A percentile compares a stretch with the other conserved stretches of the same genome.
Evolutionary conservation across 2,113 vertebrate species (phyloP).

Genomic region (Proterorhinus semilunaris): DNA sequence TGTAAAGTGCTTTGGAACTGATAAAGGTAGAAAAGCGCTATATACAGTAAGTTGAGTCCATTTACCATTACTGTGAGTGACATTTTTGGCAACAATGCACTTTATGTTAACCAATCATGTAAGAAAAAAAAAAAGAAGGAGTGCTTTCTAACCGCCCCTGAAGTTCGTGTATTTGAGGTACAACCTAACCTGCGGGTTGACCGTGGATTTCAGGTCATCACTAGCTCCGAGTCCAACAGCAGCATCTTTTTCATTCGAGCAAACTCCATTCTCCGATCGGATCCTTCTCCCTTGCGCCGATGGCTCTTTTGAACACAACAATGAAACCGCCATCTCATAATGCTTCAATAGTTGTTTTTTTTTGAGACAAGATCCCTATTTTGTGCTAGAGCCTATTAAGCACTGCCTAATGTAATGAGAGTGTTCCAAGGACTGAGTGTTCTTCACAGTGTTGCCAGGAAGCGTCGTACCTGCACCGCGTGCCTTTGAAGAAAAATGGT

Average conservation of each 20-base stretch:
- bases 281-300: neutral
- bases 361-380: neutral
- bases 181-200: too few relatives aligned
- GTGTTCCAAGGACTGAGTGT: conserved; percentile 48
- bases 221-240: neutral
- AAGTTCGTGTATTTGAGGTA: too few relatives aligned
- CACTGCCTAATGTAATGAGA: conserved; percentile 29
- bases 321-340: neutral
- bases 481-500: conserved; percentile 57
- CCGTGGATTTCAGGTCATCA: too few relatives aligned
- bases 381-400: conserved; percentile 5
- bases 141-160: too few relatives aligned
- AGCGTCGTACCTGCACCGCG: conserved; percentile 39
- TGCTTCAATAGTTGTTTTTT: neutral
- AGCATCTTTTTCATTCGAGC: neutral
- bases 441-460: conserved; percentile 44
- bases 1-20: too few relatives aligned
- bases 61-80: too few relatives aligned
- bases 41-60: too few relatives aligned
- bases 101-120: too few relatives aligned
- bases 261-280: neutral
- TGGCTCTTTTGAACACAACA: neutral
- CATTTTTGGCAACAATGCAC: too few relatives aligned
- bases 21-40: too few relatives aligned
- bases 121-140: too few relatives aligned